phyloP scores from a whole-genome alignment of 2,113 vertebrate species.

The Barnardius zonarius region DNA sequence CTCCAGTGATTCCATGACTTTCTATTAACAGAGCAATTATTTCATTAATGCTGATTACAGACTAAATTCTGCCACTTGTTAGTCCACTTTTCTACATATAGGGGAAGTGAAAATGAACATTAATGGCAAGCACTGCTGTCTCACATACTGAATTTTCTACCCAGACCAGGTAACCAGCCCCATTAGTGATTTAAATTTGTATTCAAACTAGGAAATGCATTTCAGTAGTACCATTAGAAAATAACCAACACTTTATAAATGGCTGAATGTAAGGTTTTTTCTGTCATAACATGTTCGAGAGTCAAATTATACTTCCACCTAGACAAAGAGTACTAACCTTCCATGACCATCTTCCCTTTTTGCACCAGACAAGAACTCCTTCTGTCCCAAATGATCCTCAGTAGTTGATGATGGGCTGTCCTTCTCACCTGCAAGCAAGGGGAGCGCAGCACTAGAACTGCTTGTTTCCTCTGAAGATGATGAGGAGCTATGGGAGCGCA shows the following conservation, averaged over 20 bases:
- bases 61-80: not conserved
- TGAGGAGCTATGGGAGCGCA: constrained; percentile 90
- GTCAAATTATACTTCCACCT: not conserved
- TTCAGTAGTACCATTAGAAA: not conserved
- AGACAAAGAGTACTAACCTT: constrained; percentile 74
- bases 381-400: constrained; percentile 77
- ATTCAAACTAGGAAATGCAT: not conserved
- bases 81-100: not conserved
- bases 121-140: not conserved
- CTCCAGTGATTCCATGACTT: not conserved
- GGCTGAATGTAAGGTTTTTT: not conserved
- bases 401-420: constrained; percentile 85
- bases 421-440: constrained; percentile 88
- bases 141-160: not conserved
- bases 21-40: not conserved
- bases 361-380: constrained; percentile 68
- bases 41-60: not conserved
- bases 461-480: constrained; percentile 94
- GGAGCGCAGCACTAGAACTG: constrained; percentile 89
- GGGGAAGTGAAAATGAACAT: not conserved
- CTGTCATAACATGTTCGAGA: not conserved
- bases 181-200: not conserved
- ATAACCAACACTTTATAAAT: not conserved
- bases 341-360: constrained; percentile 77
- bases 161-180: not conserved